Base-by-base conservation (phyloP, 1,140 invertebrate genomes). In the Sycophila sp. region DNA sequence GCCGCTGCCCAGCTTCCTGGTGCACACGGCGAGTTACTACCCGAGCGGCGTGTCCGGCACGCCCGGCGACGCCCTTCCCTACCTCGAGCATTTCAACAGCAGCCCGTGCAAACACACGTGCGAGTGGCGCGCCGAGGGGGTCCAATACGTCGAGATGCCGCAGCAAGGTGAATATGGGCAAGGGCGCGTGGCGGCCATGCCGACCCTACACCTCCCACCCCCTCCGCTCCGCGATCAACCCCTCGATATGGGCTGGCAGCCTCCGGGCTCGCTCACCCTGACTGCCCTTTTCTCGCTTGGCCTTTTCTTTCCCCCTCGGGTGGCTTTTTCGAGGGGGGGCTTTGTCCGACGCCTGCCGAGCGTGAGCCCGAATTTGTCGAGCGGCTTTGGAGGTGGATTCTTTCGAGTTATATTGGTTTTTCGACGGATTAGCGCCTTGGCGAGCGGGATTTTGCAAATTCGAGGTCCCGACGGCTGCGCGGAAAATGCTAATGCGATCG, bases 71-170 rank as follows among this genome's bases (percentile, higher is more conserved):
- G 63, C 49, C 7, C 5, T 42, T 13, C 38, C 60, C 28, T 15
- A 45, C 5, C 4, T 47, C 38, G 63, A 67, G 5, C 75, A 82
- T 66, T 74, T 81, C 4, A 85, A 85, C 73, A 77, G 81, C 68
- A 84, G 81, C 62, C 83, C 83, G 0, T 86, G 84, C 69, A 83
- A 85, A 71, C 81, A 86, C 60, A 80, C 85, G 22, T 88, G 87
- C 65, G 84, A 87, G 32, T 86, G 87, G 76, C 84, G 82, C 73
- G 85, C 75, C 82, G 87, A 78, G 85, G 91, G 91, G 6, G 91
- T 93, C 4, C 92, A 93, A 76, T 92, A 91, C 70, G 89, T 93
- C 62, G 92, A 94, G 77, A 86, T 94, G 75, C 90, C 92, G 0
- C 87, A 91, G 75, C 92, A 91, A 87, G 91, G 91, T 91, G 75